Evolutionary conservation across 2,113 vertebrate genomes (phyloP), one percentile per base, ranked within the genome.

Genomic region (Phyllopteryx taeniolatus): DNA sequence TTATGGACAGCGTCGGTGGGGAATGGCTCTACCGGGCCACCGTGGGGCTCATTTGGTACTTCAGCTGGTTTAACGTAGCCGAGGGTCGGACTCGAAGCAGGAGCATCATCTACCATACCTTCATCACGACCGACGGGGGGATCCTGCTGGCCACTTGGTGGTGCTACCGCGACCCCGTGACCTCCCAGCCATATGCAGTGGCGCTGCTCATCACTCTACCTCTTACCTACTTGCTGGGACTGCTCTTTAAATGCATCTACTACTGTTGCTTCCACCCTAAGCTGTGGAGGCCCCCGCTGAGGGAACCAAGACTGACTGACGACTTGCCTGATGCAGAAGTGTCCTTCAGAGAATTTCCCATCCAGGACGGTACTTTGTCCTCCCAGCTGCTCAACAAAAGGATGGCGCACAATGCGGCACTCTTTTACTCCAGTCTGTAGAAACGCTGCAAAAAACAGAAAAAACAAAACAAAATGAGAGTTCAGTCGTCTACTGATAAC

Each of bases 41-140:
- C 0, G 92, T 98, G 27, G 96, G 94, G 0, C 86, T 95, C 51
- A 94, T 98, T 67, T 96, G 96, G 80, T 98, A 99, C 84, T 98
- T 99, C 93, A 96, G 95, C 87, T 98, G 98, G 98, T 99, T 98
- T 79, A 98, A 95, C 0, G 94, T 99, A 72, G 84, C 93, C 0
- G 93, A 89, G 44, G 96, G 97, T 0, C 89, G 59, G 8, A 98
- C 96, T 0, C 78, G 86, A 10, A 49, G 85, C 72, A 90, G 96
- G 57, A 93, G 95, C 80, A 0, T 86, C 78, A 93, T 99, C 82
- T 97, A 99, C 70, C 91, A 96, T 0, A 0, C 74, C 5, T 96
- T 99, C 87, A 90, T 97, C 1, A 71, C 91, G 20, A 43, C 67
- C 2, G 98, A 99, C 77, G 93, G 91, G 0, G 4, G 1, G 0